These are phyloP conservation scores for Mesoligia furuncula DNA, from an alignment of 2,888 invertebrate genomes.

Conservation along the genomic window DNA sequence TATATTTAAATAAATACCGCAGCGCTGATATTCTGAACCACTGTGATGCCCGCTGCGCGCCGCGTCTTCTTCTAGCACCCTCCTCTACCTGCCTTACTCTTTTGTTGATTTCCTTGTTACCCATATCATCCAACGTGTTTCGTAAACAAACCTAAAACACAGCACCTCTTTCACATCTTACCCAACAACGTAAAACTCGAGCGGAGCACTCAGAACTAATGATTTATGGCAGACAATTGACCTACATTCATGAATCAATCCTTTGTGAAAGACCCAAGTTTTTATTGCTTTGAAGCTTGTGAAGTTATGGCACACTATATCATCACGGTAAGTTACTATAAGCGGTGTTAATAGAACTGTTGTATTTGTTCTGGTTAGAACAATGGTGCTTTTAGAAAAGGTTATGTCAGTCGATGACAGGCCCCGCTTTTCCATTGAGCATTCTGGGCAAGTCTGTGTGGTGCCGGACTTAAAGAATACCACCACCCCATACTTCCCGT, in stretches of 20 bases:
- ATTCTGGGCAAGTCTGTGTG: no score
- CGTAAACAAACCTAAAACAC: slow-evolving; percentile 1
- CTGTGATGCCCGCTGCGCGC: no score
- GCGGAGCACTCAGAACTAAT: slow-evolving; percentile 15
- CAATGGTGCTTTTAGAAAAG: slow-evolving; percentile 14
- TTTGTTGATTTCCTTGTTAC: background rate
- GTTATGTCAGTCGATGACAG: background rate
- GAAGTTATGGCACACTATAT: background rate
- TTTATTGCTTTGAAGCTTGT: slow-evolving; percentile 29
- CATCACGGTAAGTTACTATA: slow-evolving; percentile 20
- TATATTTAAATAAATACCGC: no score
- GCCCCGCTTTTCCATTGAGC: no score
- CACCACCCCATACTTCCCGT: no score
- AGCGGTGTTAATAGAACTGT: slow-evolving; percentile 18
- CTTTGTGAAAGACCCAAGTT: slow-evolving; percentile 37
- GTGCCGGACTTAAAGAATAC: no score
- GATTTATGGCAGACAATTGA: slow-evolving; percentile 38
- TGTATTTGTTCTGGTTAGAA: slow-evolving; percentile 12
- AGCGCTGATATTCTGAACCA: no score
- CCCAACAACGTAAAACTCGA: background rate
- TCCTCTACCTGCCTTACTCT: background rate
- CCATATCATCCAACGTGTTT: background rate
- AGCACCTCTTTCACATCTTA: slow-evolving; percentile 8
- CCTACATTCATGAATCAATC: slow-evolving; percentile 43
- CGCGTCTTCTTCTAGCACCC: no score